These are phyloP conservation scores for Anolis sagrei DNA, from an alignment of 2,113 vertebrate genomes.

Conservation along the genomic window DNA sequence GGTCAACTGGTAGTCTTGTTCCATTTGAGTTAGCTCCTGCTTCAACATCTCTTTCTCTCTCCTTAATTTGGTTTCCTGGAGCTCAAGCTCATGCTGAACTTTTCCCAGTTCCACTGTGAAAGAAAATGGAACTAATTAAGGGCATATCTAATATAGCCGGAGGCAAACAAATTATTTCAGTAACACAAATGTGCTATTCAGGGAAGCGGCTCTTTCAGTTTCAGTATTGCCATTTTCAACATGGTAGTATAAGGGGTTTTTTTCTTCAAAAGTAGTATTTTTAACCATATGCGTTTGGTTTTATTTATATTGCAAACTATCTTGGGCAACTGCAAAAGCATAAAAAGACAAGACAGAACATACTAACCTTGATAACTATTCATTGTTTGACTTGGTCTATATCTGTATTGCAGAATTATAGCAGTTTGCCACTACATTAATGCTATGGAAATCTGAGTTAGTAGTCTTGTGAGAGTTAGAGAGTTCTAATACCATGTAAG, in stretches of 20 bases:
- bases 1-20: conserved; percentile 69
- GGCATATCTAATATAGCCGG: neutral
- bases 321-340: neutral
- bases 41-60: conserved; percentile 68
- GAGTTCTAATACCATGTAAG: too few species aligned
- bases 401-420: too few species aligned
- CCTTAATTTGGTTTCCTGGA: conserved; percentile 60
- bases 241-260: neutral
- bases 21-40: conserved; percentile 65
- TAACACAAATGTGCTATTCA: neutral
- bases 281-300: neutral
- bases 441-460: too few species aligned
- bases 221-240: neutral
- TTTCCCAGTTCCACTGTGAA: conserved; percentile 55
- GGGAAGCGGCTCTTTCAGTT: neutral
- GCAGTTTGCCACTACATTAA: too few species aligned
- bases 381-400: neutral
- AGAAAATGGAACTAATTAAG: neutral
- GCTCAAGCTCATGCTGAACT: conserved; percentile 55
- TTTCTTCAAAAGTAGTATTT: neutral
- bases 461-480: too few species aligned
- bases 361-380: neutral
- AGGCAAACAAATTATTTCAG: neutral
- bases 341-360: neutral
- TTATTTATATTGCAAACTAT: neutral